Evolutionary conservation across 30 jellyfish, hydroid and myxozoan genomes (phyloP), one percentile per base, ranked within the genome.

Genomic region (Pseudorhiza aurosa): DNA sequence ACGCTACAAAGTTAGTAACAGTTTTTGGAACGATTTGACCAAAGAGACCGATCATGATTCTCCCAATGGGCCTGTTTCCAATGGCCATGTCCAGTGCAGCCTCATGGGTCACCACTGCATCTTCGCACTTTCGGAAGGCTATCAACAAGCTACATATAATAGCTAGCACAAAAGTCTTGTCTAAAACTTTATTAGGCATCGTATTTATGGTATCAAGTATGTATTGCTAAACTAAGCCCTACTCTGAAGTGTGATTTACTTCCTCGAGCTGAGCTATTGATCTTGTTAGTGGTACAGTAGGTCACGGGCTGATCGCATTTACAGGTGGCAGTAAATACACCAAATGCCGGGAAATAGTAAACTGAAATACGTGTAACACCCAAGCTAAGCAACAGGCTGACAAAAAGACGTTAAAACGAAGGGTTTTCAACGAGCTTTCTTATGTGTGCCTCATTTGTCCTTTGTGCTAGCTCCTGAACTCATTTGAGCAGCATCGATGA

Each of bases 21-120:
- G 96, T 87, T 51, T 71, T 87, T 26, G 96, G 96, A n/a, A 87
- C 96, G 6, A 77, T 58, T 22, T 78, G 58, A 8, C 96, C 93
- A 59, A 87, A 87, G 31, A 87, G 65, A 19, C 96, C 96, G 28
- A 87, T 87, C 15, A 77, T 64, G 11, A 87, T 77, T 40, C 77
- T 58, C 31, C 95, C 95, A 14, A 42, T 53, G 0, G 81, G 82
- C 33, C 57, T 42, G 22, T 58, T 65, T 43, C 85, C 88, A 35
- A 83, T 30, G 2, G 82, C 65, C 72, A 83, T 83, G 8, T 59
- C 87, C 22, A 81, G 46, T 0, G 85, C 79, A n/a, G 80, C 93
- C 40, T 81, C 85, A 18, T 46, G 35, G 19, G 93, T 81, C 2
- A 81, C 93, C 2, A 32, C 12, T 1, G 90, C 90, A 7, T 78